Percentiles rank a stretch among this genome's conserved stretches.
These are phyloP conservation scores for Sarcophaga caerulescens DNA, from an alignment of 2,888 invertebrate genomes.

Conservation along the genomic window DNA sequence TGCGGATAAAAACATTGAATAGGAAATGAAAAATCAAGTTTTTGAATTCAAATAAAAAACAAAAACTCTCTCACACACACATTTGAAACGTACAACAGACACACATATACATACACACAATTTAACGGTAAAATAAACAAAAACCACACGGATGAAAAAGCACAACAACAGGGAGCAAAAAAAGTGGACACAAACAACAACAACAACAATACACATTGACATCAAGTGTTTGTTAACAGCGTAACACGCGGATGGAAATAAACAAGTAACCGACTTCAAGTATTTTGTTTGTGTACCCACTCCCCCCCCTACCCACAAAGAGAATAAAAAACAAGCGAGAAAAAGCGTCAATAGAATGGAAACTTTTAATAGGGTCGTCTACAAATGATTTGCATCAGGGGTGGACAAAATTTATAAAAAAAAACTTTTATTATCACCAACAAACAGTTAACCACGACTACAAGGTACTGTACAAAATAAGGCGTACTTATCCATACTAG, in stretches of 20 bases:
- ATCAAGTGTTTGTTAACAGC: not conserved
- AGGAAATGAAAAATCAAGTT: slow-evolving; percentile 29
- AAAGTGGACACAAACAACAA: not conserved
- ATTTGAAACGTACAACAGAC: not conserved
- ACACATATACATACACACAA: not conserved
- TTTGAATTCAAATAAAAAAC: not conserved
- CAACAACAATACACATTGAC: not conserved
- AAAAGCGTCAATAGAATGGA: not conserved
- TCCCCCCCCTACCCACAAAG: too few species aligned
- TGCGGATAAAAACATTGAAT: slow-evolving; percentile 1
- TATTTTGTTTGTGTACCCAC: not conserved
- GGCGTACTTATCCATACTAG: too few species aligned
- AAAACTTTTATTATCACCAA: too few species aligned
- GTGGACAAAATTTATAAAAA: too few species aligned
- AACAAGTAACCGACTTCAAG: not conserved
- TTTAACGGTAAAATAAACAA: not conserved
- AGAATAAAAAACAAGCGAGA: not conserved
- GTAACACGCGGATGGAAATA: not conserved
- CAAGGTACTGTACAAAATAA: too few species aligned
- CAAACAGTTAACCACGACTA: too few species aligned
- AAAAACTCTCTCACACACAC: not conserved
- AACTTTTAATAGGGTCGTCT: not conserved
- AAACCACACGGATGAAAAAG: not conserved
- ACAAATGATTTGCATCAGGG: not conserved
- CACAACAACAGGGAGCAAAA: not conserved